Percentiles rank a stretch among this genome's conserved stretches.
Conservation (phyloP, 2,797 vertebrate species). For the Nyctalus aviator region DNA sequence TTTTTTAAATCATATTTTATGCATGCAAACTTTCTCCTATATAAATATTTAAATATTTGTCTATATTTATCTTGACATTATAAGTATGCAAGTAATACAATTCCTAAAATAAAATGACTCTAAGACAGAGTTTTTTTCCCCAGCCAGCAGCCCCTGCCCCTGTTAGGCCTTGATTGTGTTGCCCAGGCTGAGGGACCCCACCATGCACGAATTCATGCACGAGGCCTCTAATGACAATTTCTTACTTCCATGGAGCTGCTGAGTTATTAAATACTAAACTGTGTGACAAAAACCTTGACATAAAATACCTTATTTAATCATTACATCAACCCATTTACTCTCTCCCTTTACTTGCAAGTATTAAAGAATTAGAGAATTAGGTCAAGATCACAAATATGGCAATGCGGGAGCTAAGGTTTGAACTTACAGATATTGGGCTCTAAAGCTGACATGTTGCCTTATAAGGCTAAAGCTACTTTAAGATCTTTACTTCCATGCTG, state of each 20-base stretch:
- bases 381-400: neutral
- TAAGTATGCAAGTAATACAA: neutral
- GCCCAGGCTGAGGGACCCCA: too few relatives aligned
- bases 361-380: neutral
- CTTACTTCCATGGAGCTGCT: neutral
- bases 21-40: neutral
- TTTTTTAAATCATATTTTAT: neutral
- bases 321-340: neutral
- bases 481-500: neutral
- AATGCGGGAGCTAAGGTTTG: neutral
- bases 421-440: neutral
- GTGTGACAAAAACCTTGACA: neutral
- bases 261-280: constrained; percentile 6
- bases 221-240: neutral
- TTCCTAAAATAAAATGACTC: neutral
- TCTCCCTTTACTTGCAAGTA: neutral
- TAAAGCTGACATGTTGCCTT: neutral
- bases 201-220: too few relatives aligned
- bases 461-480: neutral
- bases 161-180: too few relatives aligned
- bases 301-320: neutral
- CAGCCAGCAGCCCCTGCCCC: too few relatives aligned
- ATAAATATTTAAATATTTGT: constrained; percentile 5
- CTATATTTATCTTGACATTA: constrained; percentile 33
- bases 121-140: neutral